phyloP scores from a whole-genome alignment of 2,888 invertebrate genomes.

The Oscheius sp. region DNA sequence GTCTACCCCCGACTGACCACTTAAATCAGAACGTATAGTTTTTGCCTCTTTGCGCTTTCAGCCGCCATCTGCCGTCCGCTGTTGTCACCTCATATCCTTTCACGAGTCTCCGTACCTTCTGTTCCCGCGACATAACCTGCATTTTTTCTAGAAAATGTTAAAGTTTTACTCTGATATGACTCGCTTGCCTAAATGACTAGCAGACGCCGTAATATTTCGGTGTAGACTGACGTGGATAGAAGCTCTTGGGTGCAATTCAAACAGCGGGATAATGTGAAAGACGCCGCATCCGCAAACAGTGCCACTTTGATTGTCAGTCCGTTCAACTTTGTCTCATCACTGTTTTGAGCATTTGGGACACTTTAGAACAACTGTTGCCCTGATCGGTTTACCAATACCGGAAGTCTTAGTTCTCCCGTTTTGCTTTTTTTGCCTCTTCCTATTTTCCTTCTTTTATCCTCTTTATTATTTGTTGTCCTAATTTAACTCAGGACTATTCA shows the following conservation, averaged over 20 bases:
- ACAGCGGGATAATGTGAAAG: slow-evolving; percentile 29
- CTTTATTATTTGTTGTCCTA: not conserved
- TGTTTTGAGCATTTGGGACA: slow-evolving; percentile 5
- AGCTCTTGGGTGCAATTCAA: slow-evolving; percentile 26
- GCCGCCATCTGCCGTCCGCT: slow-evolving; percentile 32
- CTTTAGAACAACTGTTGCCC: slow-evolving; percentile 23
- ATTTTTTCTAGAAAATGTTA: not conserved
- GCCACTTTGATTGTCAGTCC: slow-evolving; percentile 18
- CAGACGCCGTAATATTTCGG: not conserved
- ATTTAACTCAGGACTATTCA: too few relatives aligned
- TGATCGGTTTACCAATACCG: slow-evolving; percentile 23
- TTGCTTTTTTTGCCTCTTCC: not conserved
- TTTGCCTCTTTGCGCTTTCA: slow-evolving; percentile 34
- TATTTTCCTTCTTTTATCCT: not conserved
- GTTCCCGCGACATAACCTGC: not conserved
- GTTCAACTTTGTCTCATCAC: slow-evolving; percentile 17
- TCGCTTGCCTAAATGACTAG: not conserved
- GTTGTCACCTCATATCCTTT: slow-evolving; percentile 35
- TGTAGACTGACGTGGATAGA: slow-evolving; percentile 7
- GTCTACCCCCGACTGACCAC: not conserved
- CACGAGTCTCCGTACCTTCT: slow-evolving; percentile 18
- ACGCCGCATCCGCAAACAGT: slow-evolving; percentile 22
- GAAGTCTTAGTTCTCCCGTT: not conserved
- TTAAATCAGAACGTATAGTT: slow-evolving; percentile 6
- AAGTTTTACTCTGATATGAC: not conserved